phyloP scores from a whole-genome alignment of 1,140 invertebrate species.

The Mya arenaria region DNA sequence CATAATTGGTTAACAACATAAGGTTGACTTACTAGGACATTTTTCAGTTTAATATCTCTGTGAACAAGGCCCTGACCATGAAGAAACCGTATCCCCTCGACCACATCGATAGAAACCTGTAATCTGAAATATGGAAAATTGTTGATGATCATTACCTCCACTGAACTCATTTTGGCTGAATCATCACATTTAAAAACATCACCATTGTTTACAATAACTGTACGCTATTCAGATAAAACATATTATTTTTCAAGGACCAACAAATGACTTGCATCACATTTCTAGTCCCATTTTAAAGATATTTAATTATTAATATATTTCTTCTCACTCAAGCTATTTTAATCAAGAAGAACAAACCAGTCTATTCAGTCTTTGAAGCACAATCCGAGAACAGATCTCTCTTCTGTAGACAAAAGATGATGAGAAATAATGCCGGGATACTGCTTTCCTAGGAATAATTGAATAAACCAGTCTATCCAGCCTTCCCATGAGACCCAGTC shows the following conservation, averaged over 20 bases:
- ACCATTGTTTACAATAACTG: no score
- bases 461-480: no score
- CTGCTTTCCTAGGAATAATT: constrained; percentile 89
- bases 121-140: constrained; percentile 70
- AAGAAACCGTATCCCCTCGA: constrained; percentile 88
- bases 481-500: constrained; percentile 85
- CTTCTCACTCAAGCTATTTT: no score
- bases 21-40: constrained; percentile 87
- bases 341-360: no score
- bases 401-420: constrained; percentile 87
- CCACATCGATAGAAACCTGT: constrained; percentile 90
- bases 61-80: constrained; percentile 93
- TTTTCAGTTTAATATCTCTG: constrained; percentile 95
- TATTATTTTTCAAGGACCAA: no score
- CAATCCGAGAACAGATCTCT: constrained; percentile 92
- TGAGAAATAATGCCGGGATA: constrained; percentile 89
- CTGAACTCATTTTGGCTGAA: no score
- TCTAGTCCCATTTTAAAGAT: no score
- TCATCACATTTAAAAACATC: no score
- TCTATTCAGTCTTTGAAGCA: constrained; percentile 80
- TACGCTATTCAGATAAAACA: no score
- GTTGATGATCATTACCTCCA: background rate
- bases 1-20: no score
- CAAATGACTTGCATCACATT: no score
- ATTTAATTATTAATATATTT: no score